Base-by-base conservation (phyloP, 2,113 vertebrate genomes). In the Amazona guildingii region DNA sequence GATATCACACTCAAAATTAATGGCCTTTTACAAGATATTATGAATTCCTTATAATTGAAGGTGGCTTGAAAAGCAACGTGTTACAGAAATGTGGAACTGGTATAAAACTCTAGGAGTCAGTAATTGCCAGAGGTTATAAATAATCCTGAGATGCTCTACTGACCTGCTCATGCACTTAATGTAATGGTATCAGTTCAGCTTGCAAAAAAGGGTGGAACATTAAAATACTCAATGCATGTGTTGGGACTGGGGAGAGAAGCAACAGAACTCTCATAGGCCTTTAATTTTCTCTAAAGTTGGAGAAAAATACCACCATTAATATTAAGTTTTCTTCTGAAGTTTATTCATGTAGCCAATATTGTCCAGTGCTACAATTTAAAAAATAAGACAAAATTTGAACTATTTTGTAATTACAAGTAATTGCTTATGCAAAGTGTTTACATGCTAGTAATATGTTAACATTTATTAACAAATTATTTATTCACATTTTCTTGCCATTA, bases 111-210 rank as follows among this genome's bases (percentile, higher is more conserved):
- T 62, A 46, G 41, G 72, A 93, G 59, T n/a, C 70, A 67, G 82
- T 77, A 77, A 67, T 85, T 91, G 68, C 54, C 72, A 67, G 31
- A 85, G 37, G 61, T 64, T 74, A 77, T 88, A 94, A 91, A 91
- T 87, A 80, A 90, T 8, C 28, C 37, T 83, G n/a, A 94, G 81
- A 59, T 77, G 31, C 37, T 67, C 39, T 70, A 77, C n/a, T 67
- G 46, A 93, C 78, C 63, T 4, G 1, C 39, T 83, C 41, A 85
- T 59, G 62, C n/a, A 41, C 49, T 89, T 69, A 72, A 69, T 62
- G 44, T 91, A 91, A 83, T 82, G n/a, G 57, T 72, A 88, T 88
- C 74, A 79, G 41, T 83, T 46, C 91, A 91, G 77, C 88, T 93
- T 93, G 88, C 44, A 63, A 49, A 78, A 95, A 72, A 51, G 88